phyloP scores from a whole-genome alignment of 2,113 vertebrate genomes.

The Pycnonotus jocosus region DNA sequence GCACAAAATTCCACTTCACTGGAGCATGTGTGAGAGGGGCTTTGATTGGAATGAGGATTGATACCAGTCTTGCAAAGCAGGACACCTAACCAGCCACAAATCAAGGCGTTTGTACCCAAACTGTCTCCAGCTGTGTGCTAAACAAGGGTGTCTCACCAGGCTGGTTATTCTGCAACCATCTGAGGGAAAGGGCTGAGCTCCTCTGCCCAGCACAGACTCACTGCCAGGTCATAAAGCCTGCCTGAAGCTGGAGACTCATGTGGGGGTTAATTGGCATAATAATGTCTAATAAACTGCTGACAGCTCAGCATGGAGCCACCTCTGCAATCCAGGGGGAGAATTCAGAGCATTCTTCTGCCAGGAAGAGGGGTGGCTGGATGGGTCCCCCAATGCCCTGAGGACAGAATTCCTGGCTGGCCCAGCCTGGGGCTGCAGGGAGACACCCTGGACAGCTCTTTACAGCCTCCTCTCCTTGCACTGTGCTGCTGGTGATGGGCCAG shows the following conservation, averaged over 20 bases:
- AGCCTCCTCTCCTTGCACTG: rapidly evolving
- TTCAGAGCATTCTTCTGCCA: rapidly evolving
- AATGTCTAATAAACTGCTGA: neutral
- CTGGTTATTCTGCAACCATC: neutral
- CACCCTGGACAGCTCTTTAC: rapidly evolving
- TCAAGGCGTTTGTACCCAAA: neutral
- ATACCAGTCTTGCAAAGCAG: slow-evolving; percentile 47
- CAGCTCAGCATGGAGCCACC: rapidly evolving
- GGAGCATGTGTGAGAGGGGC: slow-evolving; percentile 67
- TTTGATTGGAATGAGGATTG: slow-evolving; percentile 71
- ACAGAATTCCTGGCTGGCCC: neutral
- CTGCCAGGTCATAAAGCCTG: neutral
- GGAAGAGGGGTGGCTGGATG: rapidly evolving
- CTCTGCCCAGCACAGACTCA: neutral
- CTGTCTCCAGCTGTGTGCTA: neutral
- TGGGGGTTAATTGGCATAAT: neutral
- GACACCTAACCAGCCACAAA: neutral
- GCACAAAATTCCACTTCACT: slow-evolving; percentile 75
- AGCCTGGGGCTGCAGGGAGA: neutral
- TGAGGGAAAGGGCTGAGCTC: neutral
- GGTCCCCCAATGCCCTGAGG: rapidly evolving
- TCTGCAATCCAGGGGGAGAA: rapidly evolving
- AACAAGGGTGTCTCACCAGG: neutral
- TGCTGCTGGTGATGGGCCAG: rapidly evolving
- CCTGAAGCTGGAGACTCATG: neutral